A percentile compares a stretch with the other conserved stretches of the same genome.
These are phyloP conservation scores for Malurus alboscapulatus DNA, from an alignment of 2,113 vertebrate species.

Conservation along the genomic window DNA sequence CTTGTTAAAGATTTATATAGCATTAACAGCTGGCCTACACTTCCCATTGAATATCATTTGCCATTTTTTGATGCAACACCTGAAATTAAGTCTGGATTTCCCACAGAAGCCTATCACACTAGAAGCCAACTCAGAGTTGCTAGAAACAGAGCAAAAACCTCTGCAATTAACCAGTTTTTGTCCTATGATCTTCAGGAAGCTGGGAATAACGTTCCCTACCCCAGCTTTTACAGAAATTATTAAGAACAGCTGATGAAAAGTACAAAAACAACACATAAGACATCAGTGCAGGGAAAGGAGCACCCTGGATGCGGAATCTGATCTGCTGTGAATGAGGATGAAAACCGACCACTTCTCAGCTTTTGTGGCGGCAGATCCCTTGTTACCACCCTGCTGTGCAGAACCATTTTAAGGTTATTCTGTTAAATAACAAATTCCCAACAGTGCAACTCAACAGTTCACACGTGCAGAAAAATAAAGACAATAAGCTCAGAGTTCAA, in stretches of 20 bases:
- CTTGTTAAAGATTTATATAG: not conserved
- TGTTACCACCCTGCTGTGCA: not conserved
- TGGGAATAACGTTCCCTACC: not conserved
- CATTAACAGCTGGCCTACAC: not conserved
- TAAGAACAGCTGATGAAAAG: not conserved
- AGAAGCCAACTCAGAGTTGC: not conserved
- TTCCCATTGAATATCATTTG: not conserved
- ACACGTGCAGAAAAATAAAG: not conserved
- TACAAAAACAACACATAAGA: fast-evolving
- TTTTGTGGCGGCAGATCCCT: not conserved
- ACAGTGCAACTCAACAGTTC: not conserved
- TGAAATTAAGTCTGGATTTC: not conserved
- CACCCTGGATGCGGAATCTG: fast-evolving
- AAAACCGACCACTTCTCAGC: not conserved
- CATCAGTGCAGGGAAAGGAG: not conserved
- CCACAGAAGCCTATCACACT: not conserved
- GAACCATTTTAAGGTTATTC: not conserved
- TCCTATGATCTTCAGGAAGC: not conserved
- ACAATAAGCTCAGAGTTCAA: not conserved
- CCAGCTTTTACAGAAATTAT: not conserved
- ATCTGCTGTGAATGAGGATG: fast-evolving
- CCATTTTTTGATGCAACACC: not conserved
- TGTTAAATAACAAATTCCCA: not conserved
- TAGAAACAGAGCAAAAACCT: not conserved
- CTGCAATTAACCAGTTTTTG: fast-evolving